Conservation (phyloP, 2,888 invertebrate species). For the Aphrophora alni region DNA sequence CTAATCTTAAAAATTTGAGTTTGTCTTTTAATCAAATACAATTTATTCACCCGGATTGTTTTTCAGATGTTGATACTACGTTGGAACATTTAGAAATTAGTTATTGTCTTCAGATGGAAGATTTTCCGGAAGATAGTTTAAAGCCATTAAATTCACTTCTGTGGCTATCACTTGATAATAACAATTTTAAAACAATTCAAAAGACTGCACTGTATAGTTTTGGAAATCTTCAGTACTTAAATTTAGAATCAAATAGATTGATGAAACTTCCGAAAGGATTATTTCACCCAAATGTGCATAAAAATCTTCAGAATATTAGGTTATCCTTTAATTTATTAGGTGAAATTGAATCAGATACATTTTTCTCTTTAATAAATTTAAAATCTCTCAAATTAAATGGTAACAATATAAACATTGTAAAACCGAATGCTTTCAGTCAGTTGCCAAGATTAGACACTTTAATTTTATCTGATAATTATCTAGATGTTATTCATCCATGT, state of each 20-base stretch:
- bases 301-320: conserved; percentile 79
- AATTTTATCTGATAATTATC: conserved; percentile 81
- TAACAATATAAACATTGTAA: conserved; percentile 75
- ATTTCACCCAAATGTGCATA: conserved; percentile 72
- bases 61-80: conserved; percentile 75
- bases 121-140: conserved; percentile 77
- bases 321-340: conserved; percentile 82
- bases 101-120: conserved; percentile 77
- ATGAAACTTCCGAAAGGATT: conserved; percentile 71
- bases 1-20: conserved; percentile 83
- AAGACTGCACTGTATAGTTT: conserved; percentile 72
- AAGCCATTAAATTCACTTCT: conserved; percentile 76
- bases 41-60: conserved; percentile 80
- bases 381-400: conserved; percentile 79
- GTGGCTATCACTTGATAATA: conserved; percentile 87
- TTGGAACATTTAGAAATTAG: conserved; percentile 85
- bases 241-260: conserved; percentile 85
- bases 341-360: conserved; percentile 70
- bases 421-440: conserved; percentile 75
- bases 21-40: conserved; percentile 89
- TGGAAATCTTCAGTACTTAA: conserved; percentile 76
- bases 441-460: conserved; percentile 80
- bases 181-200: conserved; percentile 77
- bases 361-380: conserved; percentile 73
- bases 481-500: conserved; percentile 72